These are phyloP conservation scores for Masnerella sp. DNA, from an alignment of 2,888 invertebrate species.

Conservation along the genomic window DNA sequence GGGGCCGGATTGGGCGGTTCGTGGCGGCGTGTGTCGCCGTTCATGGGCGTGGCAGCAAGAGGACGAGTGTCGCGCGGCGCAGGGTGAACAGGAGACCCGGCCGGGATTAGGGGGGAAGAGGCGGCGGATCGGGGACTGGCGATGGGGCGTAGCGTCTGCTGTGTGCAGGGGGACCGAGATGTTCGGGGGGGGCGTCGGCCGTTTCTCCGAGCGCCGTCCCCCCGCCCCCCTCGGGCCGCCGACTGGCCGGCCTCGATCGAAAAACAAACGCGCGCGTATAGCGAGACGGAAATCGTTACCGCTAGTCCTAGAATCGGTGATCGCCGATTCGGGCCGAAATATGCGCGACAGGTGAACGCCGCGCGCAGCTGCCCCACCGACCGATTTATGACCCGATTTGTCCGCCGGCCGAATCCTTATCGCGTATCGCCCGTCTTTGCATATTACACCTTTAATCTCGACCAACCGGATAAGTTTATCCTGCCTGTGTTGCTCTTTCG, in stretches of 20 bases:
- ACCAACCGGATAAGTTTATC: conserved; percentile 24
- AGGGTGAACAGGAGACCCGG: too few species aligned
- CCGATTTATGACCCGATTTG: conserved; percentile 45
- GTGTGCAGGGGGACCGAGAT: too few species aligned
- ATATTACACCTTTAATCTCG: conserved; percentile 39
- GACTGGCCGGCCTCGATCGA: conserved; percentile 2
- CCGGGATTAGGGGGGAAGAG: too few species aligned
- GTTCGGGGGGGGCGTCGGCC: too few species aligned
- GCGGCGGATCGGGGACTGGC: too few species aligned
- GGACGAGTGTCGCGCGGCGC: too few species aligned
- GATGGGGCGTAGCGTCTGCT: too few species aligned
- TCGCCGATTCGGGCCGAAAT: conserved; percentile 38
- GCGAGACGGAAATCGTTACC: conserved; percentile 38
- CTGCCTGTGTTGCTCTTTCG: too few species aligned
- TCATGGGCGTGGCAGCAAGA: too few species aligned
- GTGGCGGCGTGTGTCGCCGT: too few species aligned
- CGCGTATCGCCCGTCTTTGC: conserved; percentile 38
- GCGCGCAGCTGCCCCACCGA: conserved; percentile 34
- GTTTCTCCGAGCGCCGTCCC: conserved; percentile 1
- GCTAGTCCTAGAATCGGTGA: conserved; percentile 30
- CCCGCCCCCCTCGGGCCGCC: neutral
- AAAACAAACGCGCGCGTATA: conserved; percentile 27
- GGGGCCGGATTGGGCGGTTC: too few species aligned
- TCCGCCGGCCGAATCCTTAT: conserved; percentile 42
- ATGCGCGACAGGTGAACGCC: conserved; percentile 38